These are phyloP conservation scores for Benitochromis conjunctus DNA, from an alignment of 2,113 vertebrate genomes.

Conservation along the genomic window DNA sequence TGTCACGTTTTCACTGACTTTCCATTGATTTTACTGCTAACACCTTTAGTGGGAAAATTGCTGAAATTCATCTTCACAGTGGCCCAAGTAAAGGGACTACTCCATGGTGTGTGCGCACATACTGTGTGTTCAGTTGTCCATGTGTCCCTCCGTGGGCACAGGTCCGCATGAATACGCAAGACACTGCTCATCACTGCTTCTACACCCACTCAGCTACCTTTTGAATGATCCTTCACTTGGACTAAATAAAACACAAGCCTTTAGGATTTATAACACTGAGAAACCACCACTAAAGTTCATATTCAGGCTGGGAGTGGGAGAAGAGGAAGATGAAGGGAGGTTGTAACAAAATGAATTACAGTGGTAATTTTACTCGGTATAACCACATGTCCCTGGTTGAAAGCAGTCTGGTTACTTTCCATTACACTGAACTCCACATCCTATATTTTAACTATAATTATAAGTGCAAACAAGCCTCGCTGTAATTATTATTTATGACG, in stretches of 20 bases:
- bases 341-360: slow-evolving; percentile 39
- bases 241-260: slow-evolving; percentile 67
- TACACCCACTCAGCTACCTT: slow-evolving; percentile 43
- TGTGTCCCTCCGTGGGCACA: neutral
- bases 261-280: slow-evolving; percentile 39
- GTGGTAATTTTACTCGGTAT: slow-evolving; percentile 68
- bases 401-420: slow-evolving; percentile 51
- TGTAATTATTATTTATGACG: slow-evolving; percentile 67
- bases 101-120: neutral
- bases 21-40: slow-evolving; percentile 52
- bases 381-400: slow-evolving; percentile 54
- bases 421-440: slow-evolving; percentile 43
- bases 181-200: slow-evolving; percentile 29
- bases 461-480: slow-evolving; percentile 62
- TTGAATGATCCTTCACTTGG: slow-evolving; percentile 38
- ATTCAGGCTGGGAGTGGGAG: slow-evolving; percentile 33
- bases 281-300: slow-evolving; percentile 38
- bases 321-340: neutral
- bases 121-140: neutral
- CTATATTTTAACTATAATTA: slow-evolving; percentile 67
- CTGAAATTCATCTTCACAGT: slow-evolving; percentile 51
- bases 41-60: slow-evolving; percentile 19
- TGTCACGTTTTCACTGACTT: slow-evolving; percentile 4
- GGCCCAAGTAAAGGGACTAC: slow-evolving; percentile 2
- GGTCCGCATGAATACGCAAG: neutral